Base-by-base conservation (phyloP, 1,140 invertebrate species). In the Orius insidiosus region DNA sequence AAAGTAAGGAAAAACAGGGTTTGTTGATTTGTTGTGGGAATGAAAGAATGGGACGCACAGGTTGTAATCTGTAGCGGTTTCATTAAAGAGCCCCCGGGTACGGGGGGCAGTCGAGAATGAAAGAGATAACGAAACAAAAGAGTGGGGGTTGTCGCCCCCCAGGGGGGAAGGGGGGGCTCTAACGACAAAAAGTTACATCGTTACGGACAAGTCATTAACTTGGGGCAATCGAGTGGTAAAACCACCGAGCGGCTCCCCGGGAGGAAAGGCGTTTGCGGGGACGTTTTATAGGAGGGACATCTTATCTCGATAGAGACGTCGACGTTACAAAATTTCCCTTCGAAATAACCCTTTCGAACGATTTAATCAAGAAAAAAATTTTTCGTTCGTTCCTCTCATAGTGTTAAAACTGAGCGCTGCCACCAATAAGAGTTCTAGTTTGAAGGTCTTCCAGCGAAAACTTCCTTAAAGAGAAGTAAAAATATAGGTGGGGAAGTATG, bases 191-290 rank as follows among this genome's bases (percentile, higher is more conserved):
- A 43, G 41, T 43, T 43, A 30, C 41, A 31, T 43, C 41, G 14
- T 43, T 43, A 43, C 41, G 31, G 41, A 43, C 41, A 43, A 43
- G 41, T 43, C 41, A 43, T 43, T 43, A 43, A 43, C 41, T 43
- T 30, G 8, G 41, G 41, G 18, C 41, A 43, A 43, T 43, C 41
- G 41, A 31, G 41, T 43, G 41, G 41, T 43, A 43, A 43, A 43
- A 18, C 41, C 24, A 24, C 7, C 24, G 3, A 24, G 24, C 7
- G 24, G 24, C 3, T 24, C 7, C 24, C 24, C 24, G 24, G 24
- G 24, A 24, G n/a, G n/a, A n/a, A n/a, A n/a, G n/a, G n/a, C 24
- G 24, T 24, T 24, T n/a, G n/a, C n/a, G n/a, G n/a, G n/a, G n/a
- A n/a, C n/a, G n/a, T n/a, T 24, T 24, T 24, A 24, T 24, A 24